A percentile compares a stretch with the other conserved stretches of the same genome.
Evolutionary conservation across 2,113 vertebrate genomes (phyloP).

Genomic region (Myotis lucifugus): DNA sequence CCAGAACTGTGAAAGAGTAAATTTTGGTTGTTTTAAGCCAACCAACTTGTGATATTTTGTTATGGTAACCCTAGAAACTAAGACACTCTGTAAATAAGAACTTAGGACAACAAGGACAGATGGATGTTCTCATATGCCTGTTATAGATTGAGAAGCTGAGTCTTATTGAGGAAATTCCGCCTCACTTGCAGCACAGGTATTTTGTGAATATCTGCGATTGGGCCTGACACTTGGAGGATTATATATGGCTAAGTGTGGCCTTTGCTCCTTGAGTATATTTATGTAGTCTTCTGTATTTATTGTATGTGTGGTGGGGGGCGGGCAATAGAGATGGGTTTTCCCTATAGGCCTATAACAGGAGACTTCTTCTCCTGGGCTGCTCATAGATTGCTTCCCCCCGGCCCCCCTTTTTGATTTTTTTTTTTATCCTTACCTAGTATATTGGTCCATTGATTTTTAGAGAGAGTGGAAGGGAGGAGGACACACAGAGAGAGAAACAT

Average conservation of each 20-base stretch:
- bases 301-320: neutral
- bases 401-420: accelerated
- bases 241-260: neutral
- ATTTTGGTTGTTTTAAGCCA: neutral
- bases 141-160: neutral
- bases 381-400: neutral
- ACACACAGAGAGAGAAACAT: too few species aligned
- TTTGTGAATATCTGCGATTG: neutral
- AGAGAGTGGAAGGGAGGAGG: neutral
- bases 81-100: neutral
- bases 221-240: neutral
- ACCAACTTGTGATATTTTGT: neutral
- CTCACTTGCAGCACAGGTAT: neutral
- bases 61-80: neutral
- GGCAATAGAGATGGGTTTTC: neutral
- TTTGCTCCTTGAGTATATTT: neutral
- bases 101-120: neutral
- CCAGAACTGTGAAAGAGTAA: neutral
- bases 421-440: neutral
- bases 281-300: neutral
- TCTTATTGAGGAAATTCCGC: neutral
- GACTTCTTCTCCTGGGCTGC: neutral
- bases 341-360: neutral
- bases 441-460: too few species aligned
- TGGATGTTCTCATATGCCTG: neutral